These are phyloP conservation scores for Cynopterus sphinx DNA, from an alignment of 2,797 vertebrate genomes.

Conservation along the genomic window DNA sequence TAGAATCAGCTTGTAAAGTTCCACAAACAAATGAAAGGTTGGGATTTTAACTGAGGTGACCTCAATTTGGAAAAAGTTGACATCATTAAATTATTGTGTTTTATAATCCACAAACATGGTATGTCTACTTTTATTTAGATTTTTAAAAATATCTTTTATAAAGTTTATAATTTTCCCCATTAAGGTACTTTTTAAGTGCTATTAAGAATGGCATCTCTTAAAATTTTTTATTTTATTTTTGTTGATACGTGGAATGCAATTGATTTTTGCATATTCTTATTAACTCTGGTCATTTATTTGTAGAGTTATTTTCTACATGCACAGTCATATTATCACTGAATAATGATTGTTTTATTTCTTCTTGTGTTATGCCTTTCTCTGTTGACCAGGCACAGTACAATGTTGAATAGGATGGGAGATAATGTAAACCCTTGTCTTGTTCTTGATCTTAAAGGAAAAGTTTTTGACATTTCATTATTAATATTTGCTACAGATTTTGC, in stretches of 20 bases:
- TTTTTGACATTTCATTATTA: not conserved
- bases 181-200: not conserved
- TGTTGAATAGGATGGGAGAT: not conserved
- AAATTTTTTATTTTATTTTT: not conserved
- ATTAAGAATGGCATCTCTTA: not conserved
- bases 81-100: not conserved
- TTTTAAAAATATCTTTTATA: not conserved
- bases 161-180: not conserved
- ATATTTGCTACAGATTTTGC: not conserved
- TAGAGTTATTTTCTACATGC: not conserved
- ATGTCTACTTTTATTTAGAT: not conserved
- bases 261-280: slow-evolving; percentile 14
- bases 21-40: not conserved
- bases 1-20: not conserved
- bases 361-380: not conserved
- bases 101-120: not conserved
- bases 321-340: not conserved
- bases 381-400: not conserved
- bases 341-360: not conserved
- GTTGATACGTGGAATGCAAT: not conserved
- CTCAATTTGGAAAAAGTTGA: slow-evolving; percentile 17
- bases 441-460: slow-evolving; percentile 13
- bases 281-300: not conserved
- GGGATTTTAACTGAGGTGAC: not conserved
- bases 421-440: not conserved